phyloP scores from a whole-genome alignment of 2,113 vertebrate genomes.

The Coracopsis vasa region DNA sequence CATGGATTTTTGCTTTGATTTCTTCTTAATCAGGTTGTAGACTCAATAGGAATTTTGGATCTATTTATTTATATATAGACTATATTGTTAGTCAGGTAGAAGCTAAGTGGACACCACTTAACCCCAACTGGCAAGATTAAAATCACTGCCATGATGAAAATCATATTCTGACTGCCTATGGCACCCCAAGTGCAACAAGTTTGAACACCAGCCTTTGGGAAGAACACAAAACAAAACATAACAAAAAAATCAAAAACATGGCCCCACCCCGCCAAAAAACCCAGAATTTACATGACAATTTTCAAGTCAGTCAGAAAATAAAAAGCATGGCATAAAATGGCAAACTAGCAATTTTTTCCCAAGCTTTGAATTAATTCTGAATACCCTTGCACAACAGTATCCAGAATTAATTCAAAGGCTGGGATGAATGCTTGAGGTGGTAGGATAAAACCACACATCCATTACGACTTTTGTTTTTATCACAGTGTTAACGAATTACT shows the following conservation, averaged over 20 bases:
- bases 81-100: not conserved
- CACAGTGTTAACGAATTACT: conserved; percentile 18
- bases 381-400: not conserved
- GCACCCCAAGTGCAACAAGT: not conserved
- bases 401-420: not conserved
- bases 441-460: not conserved
- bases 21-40: not conserved
- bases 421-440: not conserved
- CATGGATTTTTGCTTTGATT: not conserved
- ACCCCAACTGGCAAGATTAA: not conserved
- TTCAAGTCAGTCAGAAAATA: conserved; percentile 23
- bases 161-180: not conserved
- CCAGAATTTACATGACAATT: not conserved
- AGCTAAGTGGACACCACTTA: not conserved
- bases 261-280: not conserved
- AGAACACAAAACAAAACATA: not conserved
- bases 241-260: not conserved
- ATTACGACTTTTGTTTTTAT: conserved; percentile 10
- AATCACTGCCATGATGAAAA: not conserved
- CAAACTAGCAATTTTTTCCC: conserved; percentile 8
- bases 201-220: not conserved
- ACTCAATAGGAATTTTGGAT: not conserved
- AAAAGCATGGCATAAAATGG: conserved; percentile 1
- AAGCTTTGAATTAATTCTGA: conserved; percentile 44
- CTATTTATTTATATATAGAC: conserved; percentile 1